Percentiles rank a stretch among this genome's conserved stretches.
Evolutionary conservation across 2,888 invertebrate species (phyloP).

Genomic region (Aphidius colemani): DNA sequence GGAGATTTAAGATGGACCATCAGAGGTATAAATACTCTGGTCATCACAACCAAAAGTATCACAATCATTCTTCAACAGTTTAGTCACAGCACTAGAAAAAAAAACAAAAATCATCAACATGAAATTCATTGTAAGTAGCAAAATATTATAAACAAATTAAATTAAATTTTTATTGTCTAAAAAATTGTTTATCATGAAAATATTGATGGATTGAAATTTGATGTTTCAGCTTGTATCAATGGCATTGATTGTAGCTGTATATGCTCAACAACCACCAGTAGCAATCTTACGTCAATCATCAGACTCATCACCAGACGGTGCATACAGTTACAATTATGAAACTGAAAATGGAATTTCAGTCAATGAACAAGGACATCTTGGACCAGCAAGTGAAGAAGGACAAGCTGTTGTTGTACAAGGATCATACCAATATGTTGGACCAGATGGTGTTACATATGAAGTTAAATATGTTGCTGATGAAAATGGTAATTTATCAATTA

Average conservation of each 20-base stretch:
- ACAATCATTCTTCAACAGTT: conserved; percentile 39
- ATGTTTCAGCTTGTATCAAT: conserved; percentile 29
- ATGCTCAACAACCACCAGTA: conserved; percentile 29
- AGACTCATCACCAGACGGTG: conserved; percentile 34
- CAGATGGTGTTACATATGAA: conserved; percentile 28
- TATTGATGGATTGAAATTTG: too few species aligned
- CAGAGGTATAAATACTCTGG: conserved; percentile 49
- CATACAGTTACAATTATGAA: conserved; percentile 33
- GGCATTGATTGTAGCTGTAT: conserved; percentile 31
- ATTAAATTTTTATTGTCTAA: not conserved
- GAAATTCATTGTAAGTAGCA: conserved; percentile 53
- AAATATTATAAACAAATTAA: too few species aligned
- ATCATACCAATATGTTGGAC: conserved; percentile 30
- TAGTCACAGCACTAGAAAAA: conserved; percentile 4
- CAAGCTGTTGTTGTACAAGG: conserved; percentile 24
- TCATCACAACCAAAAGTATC: conserved; percentile 39
- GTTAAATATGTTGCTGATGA: conserved; percentile 34
- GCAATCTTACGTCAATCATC: conserved; percentile 34
- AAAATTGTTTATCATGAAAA: too few species aligned
- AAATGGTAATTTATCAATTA: conserved; percentile 28
- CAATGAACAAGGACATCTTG: conserved; percentile 29
- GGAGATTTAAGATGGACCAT: conserved; percentile 33
- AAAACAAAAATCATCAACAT: conserved; percentile 40
- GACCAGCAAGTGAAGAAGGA: conserved; percentile 28
- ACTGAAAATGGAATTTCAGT: conserved; percentile 35